Evolutionary conservation across 2,113 vertebrate genomes (phyloP).

Genomic region (Callithrix jacchus): DNA sequence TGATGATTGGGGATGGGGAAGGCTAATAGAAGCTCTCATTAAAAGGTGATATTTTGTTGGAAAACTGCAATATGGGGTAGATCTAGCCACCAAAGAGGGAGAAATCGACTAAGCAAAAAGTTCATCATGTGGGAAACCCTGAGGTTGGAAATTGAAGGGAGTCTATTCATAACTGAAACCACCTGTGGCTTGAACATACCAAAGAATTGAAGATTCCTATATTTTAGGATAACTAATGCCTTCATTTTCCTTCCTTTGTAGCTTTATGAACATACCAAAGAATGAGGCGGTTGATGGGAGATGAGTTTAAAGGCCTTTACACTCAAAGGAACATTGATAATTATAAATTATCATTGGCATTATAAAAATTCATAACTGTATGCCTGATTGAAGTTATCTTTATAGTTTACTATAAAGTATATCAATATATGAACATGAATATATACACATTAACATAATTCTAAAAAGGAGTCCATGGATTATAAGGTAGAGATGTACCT

Average conservation of each 20-base stretch:
- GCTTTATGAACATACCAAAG: neutral
- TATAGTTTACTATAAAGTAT: neutral
- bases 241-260: too few relatives aligned
- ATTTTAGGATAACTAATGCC: too few relatives aligned
- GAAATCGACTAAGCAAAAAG: neutral
- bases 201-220: too few relatives aligned
- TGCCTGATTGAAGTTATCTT: neutral
- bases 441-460: neutral
- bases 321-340: neutral
- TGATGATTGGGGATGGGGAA: rapidly evolving
- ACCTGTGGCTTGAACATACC: neutral
- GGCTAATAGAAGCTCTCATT: neutral
- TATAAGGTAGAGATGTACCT: neutral
- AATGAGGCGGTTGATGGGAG: neutral
- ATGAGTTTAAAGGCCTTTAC: neutral
- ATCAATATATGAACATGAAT: neutral
- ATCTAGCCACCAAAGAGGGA: neutral
- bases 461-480: neutral
- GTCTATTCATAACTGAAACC: neutral
- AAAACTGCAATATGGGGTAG: neutral
- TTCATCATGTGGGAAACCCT: neutral
- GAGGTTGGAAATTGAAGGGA: neutral
- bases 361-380: neutral
- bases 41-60: neutral
- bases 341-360: neutral